Evolutionary conservation across 2,113 vertebrate species (phyloP), one percentile per base, ranked within the genome.

Genomic region (Panthera uncia): DNA sequence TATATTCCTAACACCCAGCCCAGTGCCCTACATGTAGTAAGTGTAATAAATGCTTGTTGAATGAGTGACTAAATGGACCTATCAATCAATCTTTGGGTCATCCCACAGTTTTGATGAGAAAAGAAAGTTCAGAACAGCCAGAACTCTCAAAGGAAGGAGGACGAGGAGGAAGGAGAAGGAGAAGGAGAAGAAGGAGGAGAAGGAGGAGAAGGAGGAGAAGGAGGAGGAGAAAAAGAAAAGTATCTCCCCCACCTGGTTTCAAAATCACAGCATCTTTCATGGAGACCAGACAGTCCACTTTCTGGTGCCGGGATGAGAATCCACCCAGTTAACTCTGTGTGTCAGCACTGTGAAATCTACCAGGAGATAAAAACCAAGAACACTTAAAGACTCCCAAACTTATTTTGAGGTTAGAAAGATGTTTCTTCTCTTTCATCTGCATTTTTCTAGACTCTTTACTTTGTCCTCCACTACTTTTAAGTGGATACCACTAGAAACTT

Each of bases 231-330:
- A 21, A 15, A 45, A 41, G 57, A 57, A 68, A 61, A 93, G 29
- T 78, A 55, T 82, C 38, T 96, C 84, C 65, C 96, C 91, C 66
- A 93, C 95, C 88, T 97, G 73, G 48, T 82, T 97, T 97, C 95
- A 96, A 88, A 98, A 82, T 97, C 73, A 96, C 84, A 96, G 89
- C 96, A 92, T 97, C 88, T 82, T 96, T 96, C 96, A 92, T 74
- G 55, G 93, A 96, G 78, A 91, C 71, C 65, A 89, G 94, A 78
- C 13, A 85, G 63, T 91, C 76, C 81, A 79, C 85, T 92, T 95
- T 80, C 63, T 0, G 0, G 85, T 71, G 78, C 86, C 78, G 95
- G 73, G 41, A n/a, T 91, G 80, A 94, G 83, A 95, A 84, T 94
- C 29, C 4, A 66, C 83, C 45, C 63, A 95, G 83, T 92, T 87